Conservation (phyloP, 1,140 invertebrate species). For the Lepidotrigona ventralis region DNA sequence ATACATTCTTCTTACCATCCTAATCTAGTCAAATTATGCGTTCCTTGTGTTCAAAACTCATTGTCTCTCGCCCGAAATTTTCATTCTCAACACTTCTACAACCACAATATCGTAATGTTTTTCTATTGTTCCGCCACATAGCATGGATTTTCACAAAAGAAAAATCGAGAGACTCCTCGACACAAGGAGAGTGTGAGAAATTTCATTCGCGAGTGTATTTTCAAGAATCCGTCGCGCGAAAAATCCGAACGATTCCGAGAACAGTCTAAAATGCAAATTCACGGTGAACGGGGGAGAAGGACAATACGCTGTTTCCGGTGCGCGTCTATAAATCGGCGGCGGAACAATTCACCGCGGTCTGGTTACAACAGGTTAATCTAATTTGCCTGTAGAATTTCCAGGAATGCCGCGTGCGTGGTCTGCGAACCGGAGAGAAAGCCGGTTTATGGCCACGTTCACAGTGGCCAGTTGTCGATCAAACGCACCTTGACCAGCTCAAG, state of each 20-base stretch:
- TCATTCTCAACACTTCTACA: too few species aligned
- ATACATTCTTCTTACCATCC: not conserved
- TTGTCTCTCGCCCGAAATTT: too few species aligned
- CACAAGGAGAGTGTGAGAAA: not conserved
- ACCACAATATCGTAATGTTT: too few species aligned
- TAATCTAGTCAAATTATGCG: not conserved
- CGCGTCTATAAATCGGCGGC: conserved; percentile 56
- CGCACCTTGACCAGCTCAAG: not conserved
- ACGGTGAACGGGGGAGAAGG: not conserved
- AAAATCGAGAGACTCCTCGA: not conserved
- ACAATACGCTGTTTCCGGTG: conserved; percentile 50
- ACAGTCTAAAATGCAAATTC: conserved; percentile 15
- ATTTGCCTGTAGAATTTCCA: conserved; percentile 68
- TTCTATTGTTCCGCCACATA: not conserved
- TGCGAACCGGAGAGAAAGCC: conserved; percentile 19
- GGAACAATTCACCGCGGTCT: conserved; percentile 62
- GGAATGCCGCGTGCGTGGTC: conserved; percentile 13
- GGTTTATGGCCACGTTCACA: conserved; percentile 32
- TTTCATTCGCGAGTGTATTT: not conserved
- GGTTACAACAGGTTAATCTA: conserved; percentile 69
- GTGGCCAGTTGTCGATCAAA: conserved; percentile 18
- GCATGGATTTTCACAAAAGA: too few species aligned
- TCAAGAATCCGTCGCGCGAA: not conserved
- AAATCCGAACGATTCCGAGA: not conserved
- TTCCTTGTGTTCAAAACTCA: too few species aligned